Evolutionary conservation across 2,888 invertebrate genomes (phyloP), one percentile per base, ranked within the genome.

Genomic region (Steinernema hermaphroditum): DNA sequence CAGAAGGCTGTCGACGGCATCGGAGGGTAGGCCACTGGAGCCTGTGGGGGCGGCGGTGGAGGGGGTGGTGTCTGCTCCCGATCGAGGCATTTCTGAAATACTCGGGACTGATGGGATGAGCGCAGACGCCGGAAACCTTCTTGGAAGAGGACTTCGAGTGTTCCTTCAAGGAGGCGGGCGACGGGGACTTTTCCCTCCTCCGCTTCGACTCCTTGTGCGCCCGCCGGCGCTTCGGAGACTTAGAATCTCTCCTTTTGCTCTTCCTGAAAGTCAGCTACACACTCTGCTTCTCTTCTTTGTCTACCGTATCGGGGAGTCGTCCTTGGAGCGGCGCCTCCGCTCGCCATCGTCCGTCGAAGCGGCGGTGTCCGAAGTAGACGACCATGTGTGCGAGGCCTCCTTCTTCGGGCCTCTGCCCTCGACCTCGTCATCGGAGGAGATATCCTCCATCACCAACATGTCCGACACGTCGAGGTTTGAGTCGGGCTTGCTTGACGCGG

Each of bases 351-450:
- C 62, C 8, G 62, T 32, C 12, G 62, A 32, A 1, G 62, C 32
- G 27, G 62, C 12, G 8, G 62, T 62, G 12, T 62, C 62, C 34
- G 62, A 62, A 16, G 62, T 32, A 2, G 62, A 62, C 2, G 62
- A 62, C 62, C 62, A 62, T 9, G 62, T 62, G 29, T 62, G 62
- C 12, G 62, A 14, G 29, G 62, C 62, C 4, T 62, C 62, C 34
- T 62, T 62, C 54, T 22, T 2, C 22, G n/a, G n/a, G n/a, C 22
- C 14, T 22, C 27, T 54, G 1, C 32, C 27, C 32, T 62, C 62
- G 16, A 2, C 29, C 1, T 32, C 34, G 62, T 62, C 62, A 16
- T 62, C 62, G 16, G 62, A 62, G 27, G 62, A 62, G 16, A 62
- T 32, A 19, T 62, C 62, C 27, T 62, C 62, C 62, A 62, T 22